Evolutionary conservation across 2,888 invertebrate species (phyloP).

Genomic region (Platycnemis pennipes): DNA sequence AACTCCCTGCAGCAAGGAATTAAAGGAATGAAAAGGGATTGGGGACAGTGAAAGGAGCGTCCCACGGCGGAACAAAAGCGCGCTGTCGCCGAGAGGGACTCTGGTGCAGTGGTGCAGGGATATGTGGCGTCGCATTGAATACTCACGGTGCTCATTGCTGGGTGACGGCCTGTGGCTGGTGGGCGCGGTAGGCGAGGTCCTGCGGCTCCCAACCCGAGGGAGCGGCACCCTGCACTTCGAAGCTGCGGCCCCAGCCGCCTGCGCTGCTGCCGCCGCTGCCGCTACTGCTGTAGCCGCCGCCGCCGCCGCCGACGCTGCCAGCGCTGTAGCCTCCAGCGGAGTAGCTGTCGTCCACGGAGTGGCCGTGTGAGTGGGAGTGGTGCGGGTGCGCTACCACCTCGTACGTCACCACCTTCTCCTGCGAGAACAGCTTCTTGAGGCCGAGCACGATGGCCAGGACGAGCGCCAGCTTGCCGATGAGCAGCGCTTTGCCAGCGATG

Average conservation of each 20-base stretch:
- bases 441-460: slow-evolving; percentile 86
- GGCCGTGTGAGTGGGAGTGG: slow-evolving; percentile 86
- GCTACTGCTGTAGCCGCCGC: slow-evolving; percentile 80
- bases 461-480: slow-evolving; percentile 88
- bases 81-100: too few relatives aligned
- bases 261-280: slow-evolving; percentile 80
- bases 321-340: slow-evolving; percentile 79
- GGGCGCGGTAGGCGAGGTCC: slow-evolving; percentile 85
- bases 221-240: slow-evolving; percentile 62
- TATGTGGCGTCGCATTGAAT: too few relatives aligned
- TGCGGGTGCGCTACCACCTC: slow-evolving; percentile 93
- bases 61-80: too few relatives aligned
- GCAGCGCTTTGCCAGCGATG: slow-evolving; percentile 88
- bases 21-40: too few relatives aligned
- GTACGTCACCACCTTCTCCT: slow-evolving; percentile 92
- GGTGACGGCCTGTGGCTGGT: slow-evolving; percentile 80
- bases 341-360: slow-evolving; percentile 81
- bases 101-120: too few relatives aligned
- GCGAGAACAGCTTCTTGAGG: slow-evolving; percentile 77
- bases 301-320: slow-evolving; percentile 81
- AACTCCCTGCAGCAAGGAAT: too few relatives aligned
- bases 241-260: slow-evolving; percentile 82
- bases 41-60: too few relatives aligned
- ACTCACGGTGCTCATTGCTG: slow-evolving; percentile 53
- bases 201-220: slow-evolving; percentile 83